phyloP scores from a whole-genome alignment of 64 coral and sea anemone genomes.

The Stichodactyla helianthus region DNA sequence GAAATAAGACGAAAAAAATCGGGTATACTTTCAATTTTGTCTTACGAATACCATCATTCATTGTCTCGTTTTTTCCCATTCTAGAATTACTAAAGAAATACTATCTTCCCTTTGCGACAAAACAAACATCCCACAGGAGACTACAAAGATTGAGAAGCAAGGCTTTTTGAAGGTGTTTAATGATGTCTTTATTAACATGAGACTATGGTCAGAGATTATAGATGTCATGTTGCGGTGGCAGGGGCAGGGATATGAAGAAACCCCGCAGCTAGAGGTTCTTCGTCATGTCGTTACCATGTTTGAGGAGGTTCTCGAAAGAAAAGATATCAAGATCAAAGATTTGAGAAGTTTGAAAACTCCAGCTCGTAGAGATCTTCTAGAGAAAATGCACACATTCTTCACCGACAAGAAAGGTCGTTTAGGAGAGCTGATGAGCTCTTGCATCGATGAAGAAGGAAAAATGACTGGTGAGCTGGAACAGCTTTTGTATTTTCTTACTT shows the following conservation, averaged over 20 bases:
- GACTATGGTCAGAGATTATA: not conserved
- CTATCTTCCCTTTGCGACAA: not conserved
- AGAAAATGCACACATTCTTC: constrained; percentile 8
- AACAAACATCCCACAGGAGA: not conserved
- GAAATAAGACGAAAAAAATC: too few species aligned
- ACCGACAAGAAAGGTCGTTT: not conserved
- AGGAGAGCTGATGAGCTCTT: not conserved
- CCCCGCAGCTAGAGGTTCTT: not conserved
- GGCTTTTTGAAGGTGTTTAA: not conserved
- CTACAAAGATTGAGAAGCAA: not conserved
- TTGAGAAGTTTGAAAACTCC: not conserved
- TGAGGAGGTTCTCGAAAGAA: not conserved
- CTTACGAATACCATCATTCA: too few species aligned
- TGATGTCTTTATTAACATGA: not conserved
- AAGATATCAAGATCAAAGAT: constrained; percentile 13
- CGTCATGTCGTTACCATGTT: not conserved
- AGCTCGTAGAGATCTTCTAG: not conserved
- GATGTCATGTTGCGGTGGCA: not conserved
- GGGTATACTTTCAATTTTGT: too few species aligned
- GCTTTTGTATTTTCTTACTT: not conserved
- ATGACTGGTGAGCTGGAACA: not conserved
- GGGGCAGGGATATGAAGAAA: not conserved
- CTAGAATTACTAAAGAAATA: too few species aligned
- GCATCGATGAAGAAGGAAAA: not conserved
- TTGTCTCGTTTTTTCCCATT: too few species aligned